phyloP scores from a whole-genome alignment of 1,140 invertebrate genomes.

The Planococcus citri region DNA sequence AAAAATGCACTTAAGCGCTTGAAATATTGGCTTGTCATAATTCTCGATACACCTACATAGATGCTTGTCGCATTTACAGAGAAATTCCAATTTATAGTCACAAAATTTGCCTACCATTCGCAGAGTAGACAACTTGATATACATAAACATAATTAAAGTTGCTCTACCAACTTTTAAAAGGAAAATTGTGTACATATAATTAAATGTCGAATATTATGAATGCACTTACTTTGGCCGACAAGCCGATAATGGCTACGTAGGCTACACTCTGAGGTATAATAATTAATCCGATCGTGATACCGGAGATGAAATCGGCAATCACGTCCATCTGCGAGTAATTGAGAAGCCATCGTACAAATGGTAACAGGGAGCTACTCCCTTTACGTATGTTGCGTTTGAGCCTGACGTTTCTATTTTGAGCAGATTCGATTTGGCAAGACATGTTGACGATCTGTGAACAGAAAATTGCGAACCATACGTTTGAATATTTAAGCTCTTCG shows the following conservation, averaged over 20 bases:
- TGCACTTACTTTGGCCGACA: conserved; percentile 42
- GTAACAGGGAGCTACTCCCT: conserved; percentile 26
- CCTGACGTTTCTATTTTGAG: not conserved
- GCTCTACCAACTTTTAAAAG: not conserved
- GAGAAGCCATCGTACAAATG: conserved; percentile 40
- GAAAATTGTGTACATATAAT: no score
- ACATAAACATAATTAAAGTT: no score
- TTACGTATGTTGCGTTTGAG: conserved; percentile 4
- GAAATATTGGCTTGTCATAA: no score
- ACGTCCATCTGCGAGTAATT: conserved; percentile 38
- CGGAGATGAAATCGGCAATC: conserved; percentile 43
- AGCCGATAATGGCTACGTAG: conserved; percentile 48
- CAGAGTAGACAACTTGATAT: no score
- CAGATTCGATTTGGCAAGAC: not conserved
- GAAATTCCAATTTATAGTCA: no score
- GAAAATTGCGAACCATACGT: no score
- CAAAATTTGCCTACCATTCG: no score
- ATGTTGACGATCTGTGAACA: not conserved
- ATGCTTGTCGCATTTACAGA: no score
- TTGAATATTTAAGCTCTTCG: no score
- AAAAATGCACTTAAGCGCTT: no score
- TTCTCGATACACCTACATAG: no score
- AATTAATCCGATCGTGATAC: conserved; percentile 51
- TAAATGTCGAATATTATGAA: no score
- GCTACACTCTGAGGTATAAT: conserved; percentile 56